phyloP scores from a whole-genome alignment of 2,888 invertebrate species.

The Papilio elwesi region DNA sequence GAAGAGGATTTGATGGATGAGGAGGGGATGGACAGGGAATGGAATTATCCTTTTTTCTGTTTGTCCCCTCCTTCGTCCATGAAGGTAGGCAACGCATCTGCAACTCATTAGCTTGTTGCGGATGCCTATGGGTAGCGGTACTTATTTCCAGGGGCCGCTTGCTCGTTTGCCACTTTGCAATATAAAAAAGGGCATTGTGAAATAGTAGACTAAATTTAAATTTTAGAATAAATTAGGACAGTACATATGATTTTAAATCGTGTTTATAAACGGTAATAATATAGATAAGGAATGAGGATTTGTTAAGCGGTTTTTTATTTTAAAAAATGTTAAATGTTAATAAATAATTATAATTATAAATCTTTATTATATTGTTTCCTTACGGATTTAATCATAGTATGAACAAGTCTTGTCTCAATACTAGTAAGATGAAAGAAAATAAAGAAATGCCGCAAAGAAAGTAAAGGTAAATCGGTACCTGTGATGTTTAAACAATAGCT shows the following conservation, averaged over 20 bases:
- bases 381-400: background rate
- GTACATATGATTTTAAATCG: background rate
- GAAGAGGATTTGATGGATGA: too few relatives aligned
- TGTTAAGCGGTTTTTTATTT: too few relatives aligned
- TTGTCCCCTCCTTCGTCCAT: too few relatives aligned
- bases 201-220: constrained; percentile 25
- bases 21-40: too few relatives aligned
- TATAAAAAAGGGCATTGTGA: too few relatives aligned
- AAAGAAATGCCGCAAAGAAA: constrained; percentile 48
- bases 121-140: too few relatives aligned
- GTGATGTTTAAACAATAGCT: constrained; percentile 50
- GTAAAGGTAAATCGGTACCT: constrained; percentile 53
- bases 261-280: background rate
- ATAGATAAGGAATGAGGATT: background rate
- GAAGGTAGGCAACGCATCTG: too few relatives aligned
- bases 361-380: background rate
- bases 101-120: too few relatives aligned
- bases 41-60: too few relatives aligned
- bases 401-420: background rate
- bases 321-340: too few relatives aligned
- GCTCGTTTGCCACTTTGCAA: too few relatives aligned
- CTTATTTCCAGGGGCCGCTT: too few relatives aligned
- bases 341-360: background rate
- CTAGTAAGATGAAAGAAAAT: background rate
- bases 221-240: background rate